phyloP scores from a whole-genome alignment of 2,888 invertebrate species.

The Cyclophora albipunctata region DNA sequence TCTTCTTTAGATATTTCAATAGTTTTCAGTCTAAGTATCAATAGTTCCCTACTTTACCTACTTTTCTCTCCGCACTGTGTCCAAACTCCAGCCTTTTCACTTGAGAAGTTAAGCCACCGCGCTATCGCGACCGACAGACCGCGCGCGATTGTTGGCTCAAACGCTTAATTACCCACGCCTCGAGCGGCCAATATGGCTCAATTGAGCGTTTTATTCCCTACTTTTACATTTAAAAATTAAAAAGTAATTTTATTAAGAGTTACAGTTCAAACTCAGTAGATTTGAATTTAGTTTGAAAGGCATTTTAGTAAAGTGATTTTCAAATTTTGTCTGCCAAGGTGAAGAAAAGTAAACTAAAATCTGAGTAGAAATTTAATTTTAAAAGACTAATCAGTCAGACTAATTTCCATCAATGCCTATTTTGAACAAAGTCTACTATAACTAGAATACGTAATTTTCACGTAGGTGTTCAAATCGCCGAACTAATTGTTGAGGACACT shows the following conservation, averaged over 20 bases:
- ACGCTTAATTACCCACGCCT: slow-evolving; percentile 50
- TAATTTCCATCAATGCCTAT: too few relatives aligned
- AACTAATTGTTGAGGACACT: slow-evolving; percentile 2
- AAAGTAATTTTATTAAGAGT: not conserved
- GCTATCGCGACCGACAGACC: slow-evolving; percentile 47
- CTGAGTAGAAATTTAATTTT: too few relatives aligned
- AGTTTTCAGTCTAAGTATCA: too few relatives aligned
- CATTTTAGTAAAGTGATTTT: not conserved
- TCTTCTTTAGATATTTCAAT: too few relatives aligned
- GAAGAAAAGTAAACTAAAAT: not conserved
- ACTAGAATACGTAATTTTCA: too few relatives aligned
- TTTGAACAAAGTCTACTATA: too few relatives aligned
- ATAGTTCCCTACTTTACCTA: too few relatives aligned
- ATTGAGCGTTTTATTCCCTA: slow-evolving; percentile 26
- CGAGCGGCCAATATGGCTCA: slow-evolving; percentile 32
- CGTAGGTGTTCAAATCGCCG: not conserved
- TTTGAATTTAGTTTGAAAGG: not conserved
- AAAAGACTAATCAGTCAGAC: too few relatives aligned
- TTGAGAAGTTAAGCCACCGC: slow-evolving; percentile 43
- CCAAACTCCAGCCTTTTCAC: slow-evolving; percentile 34
- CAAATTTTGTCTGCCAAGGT: not conserved
- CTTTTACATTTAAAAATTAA: slow-evolving; percentile 1
- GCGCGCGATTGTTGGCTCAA: slow-evolving; percentile 48
- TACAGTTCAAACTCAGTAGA: not conserved
- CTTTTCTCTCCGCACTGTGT: slow-evolving; percentile 9